Evolutionary conservation across 2,797 vertebrate species (phyloP), one percentile per base, ranked within the genome.

Genomic region (Syndactyla subalaris): DNA sequence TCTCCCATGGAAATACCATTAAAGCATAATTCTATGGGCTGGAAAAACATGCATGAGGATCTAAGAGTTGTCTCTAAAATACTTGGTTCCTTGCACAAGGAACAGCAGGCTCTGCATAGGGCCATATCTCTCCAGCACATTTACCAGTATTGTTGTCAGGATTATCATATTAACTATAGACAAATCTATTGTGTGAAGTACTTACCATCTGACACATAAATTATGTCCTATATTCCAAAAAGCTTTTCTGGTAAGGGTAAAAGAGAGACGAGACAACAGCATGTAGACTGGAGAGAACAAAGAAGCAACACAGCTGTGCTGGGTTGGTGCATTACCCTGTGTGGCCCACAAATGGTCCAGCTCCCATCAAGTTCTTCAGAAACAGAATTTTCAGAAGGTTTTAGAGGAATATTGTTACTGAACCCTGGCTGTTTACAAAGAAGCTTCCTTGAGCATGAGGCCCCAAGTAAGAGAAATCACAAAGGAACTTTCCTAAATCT

Each of bases 1-100:
- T 92, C n/a, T 96, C 65, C 54, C 54, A 14, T 93, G 92, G 81
- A 96, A 95, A 96, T 88, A 85, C 30, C 59, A 89, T 88, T 92
- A 83, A 89, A 85, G 46, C 18, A 55, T 49, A 94, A 58, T 83
- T 80, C 87, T 45, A 10, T 52, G 54, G 15, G 5, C 12, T 91
- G 72, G 81, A 93, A 92, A 92, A 91, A 77, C 54, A 51, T 29
- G 49, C 14, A 62, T 16, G n/a, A 80, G 71, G 54, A 74, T 61
- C 2, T 16, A 67, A 55, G 61, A 80, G 19, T 29, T 23, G 30
- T 72, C 62, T 89, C 6, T 4, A 49, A 93, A 96, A 79, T 46
- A 87, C 19, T 23, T 88, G 86, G 32, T 59, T 93, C 58, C 72
- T 88, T 62, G 23, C 54, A 48, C 12, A 87, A 30, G 4, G 24